Evolutionary conservation across 2,888 invertebrate species (phyloP).

Genomic region (Acholoe squamosa): DNA sequence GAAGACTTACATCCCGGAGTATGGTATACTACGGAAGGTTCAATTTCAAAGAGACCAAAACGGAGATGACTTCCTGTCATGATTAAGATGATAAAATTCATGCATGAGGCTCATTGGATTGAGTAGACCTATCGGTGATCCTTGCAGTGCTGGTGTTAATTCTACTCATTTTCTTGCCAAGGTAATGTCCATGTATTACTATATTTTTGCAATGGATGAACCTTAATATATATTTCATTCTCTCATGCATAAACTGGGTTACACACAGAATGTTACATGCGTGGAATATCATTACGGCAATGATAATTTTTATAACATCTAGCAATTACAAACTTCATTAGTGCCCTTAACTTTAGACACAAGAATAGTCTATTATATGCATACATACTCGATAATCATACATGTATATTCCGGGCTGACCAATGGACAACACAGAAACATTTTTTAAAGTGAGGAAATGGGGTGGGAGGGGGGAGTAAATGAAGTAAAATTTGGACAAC

Average conservation of each 20-base stretch:
- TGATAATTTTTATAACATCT: neutral
- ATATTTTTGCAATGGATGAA: no score
- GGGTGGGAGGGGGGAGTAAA: no score
- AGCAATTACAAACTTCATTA: no score
- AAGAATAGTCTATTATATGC: neutral
- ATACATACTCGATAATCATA: slow-evolving; percentile 7
- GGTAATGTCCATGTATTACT: neutral
- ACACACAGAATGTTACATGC: neutral
- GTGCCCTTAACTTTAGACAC: neutral
- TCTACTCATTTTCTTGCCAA: neutral
- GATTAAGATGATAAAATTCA: no score
- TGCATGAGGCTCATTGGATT: no score
- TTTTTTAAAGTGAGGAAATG: no score
- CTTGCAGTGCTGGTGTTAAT: slow-evolving; percentile 52
- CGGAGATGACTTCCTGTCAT: no score
- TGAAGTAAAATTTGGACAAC: no score
- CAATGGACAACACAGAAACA: no score
- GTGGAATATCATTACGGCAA: neutral
- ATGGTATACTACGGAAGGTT: no score
- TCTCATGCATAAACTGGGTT: neutral
- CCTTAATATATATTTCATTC: neutral
- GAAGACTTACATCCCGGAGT: no score
- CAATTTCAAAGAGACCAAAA: no score
- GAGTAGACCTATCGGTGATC: neutral
- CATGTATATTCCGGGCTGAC: neutral